phyloP scores from a whole-genome alignment of 2,113 vertebrate species.

The Sorex araneus region DNA sequence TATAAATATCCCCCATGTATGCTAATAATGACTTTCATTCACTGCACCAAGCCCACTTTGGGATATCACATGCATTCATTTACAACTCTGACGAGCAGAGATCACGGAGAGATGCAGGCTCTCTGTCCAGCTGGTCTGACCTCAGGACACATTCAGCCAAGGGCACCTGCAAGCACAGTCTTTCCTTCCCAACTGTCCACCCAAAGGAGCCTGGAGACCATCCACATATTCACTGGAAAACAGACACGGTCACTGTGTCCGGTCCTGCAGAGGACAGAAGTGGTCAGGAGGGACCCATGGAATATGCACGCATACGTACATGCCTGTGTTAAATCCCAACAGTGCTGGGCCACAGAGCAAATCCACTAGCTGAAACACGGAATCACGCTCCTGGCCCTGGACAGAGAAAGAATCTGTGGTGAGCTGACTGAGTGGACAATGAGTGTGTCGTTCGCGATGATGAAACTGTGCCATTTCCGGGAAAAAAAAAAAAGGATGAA shows the following conservation, averaged over 20 bases:
- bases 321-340: background rate
- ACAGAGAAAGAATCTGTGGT: no score
- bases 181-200: background rate
- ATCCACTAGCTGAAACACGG: no score
- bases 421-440: no score
- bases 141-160: background rate
- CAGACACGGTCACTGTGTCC: background rate
- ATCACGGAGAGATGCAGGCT: no score
- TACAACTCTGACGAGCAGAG: background rate
- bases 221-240: background rate
- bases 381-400: no score
- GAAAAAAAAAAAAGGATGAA: no score
- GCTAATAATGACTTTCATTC: background rate
- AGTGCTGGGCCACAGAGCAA: background rate
- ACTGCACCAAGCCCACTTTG: background rate
- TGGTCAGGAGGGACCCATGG: background rate
- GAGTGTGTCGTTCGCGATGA: no score
- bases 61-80: background rate
- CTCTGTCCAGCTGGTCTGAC: no score
- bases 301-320: fast-evolving
- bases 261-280: no score
- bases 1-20: background rate
- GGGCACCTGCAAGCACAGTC: background rate
- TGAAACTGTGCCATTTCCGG: no score
- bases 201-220: background rate